Conservation (phyloP, 30 jellyfish, hydroid and myxozoan genomes). For the Hydractinia echinata region DNA sequence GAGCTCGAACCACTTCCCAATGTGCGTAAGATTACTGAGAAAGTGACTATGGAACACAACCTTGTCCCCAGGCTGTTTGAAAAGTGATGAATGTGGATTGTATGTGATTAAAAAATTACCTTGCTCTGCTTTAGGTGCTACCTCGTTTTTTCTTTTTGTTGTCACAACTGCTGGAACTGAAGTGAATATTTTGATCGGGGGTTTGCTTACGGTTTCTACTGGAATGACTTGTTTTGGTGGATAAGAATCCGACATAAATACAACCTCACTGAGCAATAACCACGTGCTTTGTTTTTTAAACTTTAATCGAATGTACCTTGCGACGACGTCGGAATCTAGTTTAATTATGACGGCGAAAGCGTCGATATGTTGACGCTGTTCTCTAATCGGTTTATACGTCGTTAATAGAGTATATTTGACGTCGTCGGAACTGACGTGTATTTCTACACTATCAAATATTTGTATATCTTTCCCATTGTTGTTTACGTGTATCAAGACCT, state of each 20-base stretch:
- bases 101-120: no score
- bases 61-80: no score
- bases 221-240: slow-evolving; percentile 14
- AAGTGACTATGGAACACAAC: no score
- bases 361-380: slow-evolving; percentile 50
- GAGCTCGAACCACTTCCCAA: no score
- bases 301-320: slow-evolving; percentile 34
- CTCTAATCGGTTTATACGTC: slow-evolving; percentile 48
- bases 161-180: slow-evolving; percentile 2
- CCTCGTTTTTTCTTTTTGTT: background rate
- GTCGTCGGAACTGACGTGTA: slow-evolving; percentile 62
- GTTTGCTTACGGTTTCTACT: background rate
- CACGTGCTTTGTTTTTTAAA: slow-evolving; percentile 40
- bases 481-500: slow-evolving; percentile 52
- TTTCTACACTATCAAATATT: slow-evolving; percentile 48
- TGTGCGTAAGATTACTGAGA: no score
- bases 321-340: slow-evolving; percentile 45
- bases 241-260: slow-evolving; percentile 59
- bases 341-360: slow-evolving; percentile 44
- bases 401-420: slow-evolving; percentile 28
- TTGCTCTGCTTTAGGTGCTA: no score
- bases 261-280: slow-evolving; percentile 80
- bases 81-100: no score
- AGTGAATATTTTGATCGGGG: slow-evolving; percentile 7
- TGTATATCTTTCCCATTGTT: slow-evolving; percentile 49